These are phyloP conservation scores for Pterocles gutturalis DNA, from an alignment of 2,113 vertebrate genomes.

Conservation along the genomic window DNA sequence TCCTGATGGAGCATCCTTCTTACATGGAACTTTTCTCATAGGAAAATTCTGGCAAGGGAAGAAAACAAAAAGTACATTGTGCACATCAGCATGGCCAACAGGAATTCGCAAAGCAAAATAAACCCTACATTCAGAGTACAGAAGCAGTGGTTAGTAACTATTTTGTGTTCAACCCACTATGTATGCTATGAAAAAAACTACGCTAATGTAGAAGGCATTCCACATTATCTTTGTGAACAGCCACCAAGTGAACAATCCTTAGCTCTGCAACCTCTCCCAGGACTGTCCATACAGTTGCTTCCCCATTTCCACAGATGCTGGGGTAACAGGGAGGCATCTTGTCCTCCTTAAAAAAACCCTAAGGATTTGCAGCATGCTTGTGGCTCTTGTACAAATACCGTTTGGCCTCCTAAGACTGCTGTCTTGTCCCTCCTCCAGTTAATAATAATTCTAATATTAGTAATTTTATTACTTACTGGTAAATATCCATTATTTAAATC, in stretches of 20 bases:
- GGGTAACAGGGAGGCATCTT: neutral
- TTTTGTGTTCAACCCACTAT: neutral
- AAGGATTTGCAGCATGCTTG: neutral
- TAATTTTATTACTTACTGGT: neutral
- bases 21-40: constrained; percentile 88
- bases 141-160: neutral
- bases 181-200: neutral
- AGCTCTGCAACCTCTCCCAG: neutral
- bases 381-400: neutral
- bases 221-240: neutral
- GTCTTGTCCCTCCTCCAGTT: neutral
- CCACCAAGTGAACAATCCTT: neutral
- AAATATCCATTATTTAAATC: neutral
- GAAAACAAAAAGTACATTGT: constrained; percentile 7
- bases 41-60: constrained; percentile 83
- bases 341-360: neutral
- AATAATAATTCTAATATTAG: neutral
- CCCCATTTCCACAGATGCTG: neutral
- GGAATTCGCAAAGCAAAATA: neutral
- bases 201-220: neutral
- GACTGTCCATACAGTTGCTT: neutral
- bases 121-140: neutral
- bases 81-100: neutral
- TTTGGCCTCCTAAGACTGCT: neutral
- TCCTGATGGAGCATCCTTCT: constrained; percentile 89